Percentiles rank a stretch among this genome's conserved stretches.
Evolutionary conservation across 2,113 vertebrate genomes (phyloP).

Genomic region (Notechis scutatus): DNA sequence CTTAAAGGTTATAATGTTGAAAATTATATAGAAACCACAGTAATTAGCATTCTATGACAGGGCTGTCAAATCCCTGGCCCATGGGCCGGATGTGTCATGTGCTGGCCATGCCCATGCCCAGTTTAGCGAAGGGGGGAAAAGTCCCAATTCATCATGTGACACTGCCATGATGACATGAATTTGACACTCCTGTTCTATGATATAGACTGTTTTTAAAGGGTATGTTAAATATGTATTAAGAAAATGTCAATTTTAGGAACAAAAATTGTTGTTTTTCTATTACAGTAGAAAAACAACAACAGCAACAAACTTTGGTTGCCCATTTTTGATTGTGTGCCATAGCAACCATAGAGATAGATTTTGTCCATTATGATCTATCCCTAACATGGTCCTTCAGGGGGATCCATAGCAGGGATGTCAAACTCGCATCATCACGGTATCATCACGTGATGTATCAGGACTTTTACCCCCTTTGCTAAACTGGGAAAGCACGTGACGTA

Average conservation of each 20-base stretch:
- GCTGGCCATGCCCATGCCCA: no score
- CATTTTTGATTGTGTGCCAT: neutral
- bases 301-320: neutral
- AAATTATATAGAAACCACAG: neutral
- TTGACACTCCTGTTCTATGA: no score
- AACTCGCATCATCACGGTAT: no score
- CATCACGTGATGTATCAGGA: no score
- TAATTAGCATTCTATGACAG: neutral
- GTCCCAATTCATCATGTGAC: no score
- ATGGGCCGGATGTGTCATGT: no score
- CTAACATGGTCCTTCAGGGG: neutral
- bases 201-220: neutral
- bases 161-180: no score
- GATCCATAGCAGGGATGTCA: neutral
- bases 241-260: neutral
- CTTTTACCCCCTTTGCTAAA: no score
- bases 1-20: neutral
- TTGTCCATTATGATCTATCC: neutral
- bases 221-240: neutral
- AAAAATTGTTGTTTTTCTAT: no score
- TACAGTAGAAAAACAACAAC: neutral
- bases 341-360: neutral
- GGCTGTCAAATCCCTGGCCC: no score
- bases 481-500: no score
- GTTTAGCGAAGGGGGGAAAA: no score